A percentile compares a stretch with the other conserved stretches of the same genome.
These are phyloP conservation scores for Formica selysi DNA, from an alignment of 1,140 invertebrate genomes.

Conservation along the genomic window DNA sequence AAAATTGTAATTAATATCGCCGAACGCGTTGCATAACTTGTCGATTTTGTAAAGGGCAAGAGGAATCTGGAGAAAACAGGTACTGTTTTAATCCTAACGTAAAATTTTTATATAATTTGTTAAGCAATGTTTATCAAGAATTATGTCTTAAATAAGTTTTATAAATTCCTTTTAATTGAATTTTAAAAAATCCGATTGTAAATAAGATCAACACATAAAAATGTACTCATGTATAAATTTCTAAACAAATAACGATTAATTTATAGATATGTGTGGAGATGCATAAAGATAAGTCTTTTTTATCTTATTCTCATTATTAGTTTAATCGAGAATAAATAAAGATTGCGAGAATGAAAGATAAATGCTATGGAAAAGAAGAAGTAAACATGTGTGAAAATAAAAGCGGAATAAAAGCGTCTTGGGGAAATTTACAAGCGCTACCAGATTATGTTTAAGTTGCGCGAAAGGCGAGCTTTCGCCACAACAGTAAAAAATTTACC, in stretches of 20 bases:
- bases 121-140: neutral
- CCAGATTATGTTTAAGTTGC: constrained; percentile 25
- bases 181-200: too few relatives aligned
- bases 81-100: neutral
- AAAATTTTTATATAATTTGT: neutral
- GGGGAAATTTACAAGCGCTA: constrained; percentile 36
- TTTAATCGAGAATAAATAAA: constrained; percentile 10
- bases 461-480: constrained; percentile 48
- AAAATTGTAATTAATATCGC: constrained; percentile 48
- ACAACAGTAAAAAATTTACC: constrained; percentile 43
- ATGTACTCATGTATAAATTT: too few relatives aligned
- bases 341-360: neutral
- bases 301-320: neutral
- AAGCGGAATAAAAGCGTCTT: constrained; percentile 28
- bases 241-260: neutral
- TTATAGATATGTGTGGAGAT: neutral
- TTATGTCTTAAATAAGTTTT: too few relatives aligned
- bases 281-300: neutral
- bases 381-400: neutral
- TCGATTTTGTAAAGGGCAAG: neutral
- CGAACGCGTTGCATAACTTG: constrained; percentile 4
- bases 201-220: too few relatives aligned
- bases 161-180: too few relatives aligned
- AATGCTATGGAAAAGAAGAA: neutral
- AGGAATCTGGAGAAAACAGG: neutral